These are phyloP conservation scores for Pristionchus japonicus DNA, from an alignment of 2,888 invertebrate species.

Conservation along the genomic window DNA sequence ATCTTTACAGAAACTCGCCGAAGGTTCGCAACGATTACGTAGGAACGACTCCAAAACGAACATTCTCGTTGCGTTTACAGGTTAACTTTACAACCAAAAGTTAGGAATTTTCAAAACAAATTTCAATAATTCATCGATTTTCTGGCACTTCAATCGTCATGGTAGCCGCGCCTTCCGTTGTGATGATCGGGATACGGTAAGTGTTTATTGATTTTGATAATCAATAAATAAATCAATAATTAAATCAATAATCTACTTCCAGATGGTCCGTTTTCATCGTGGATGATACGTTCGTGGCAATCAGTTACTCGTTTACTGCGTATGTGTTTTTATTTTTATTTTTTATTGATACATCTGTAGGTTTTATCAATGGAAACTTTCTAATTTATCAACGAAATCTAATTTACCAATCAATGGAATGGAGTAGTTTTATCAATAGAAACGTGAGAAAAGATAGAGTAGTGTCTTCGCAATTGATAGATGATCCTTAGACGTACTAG, in stretches of 20 bases:
- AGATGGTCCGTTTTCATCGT: conserved; percentile 19
- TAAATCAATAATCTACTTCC: not conserved
- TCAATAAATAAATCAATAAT: not conserved
- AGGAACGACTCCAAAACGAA: conserved; percentile 38
- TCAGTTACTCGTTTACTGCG: conserved; percentile 36
- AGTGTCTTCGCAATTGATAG: not conserved
- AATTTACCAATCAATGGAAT: not conserved
- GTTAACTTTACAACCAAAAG: not conserved
- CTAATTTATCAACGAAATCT: too few species aligned
- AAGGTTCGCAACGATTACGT: not conserved
- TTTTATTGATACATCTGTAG: too few species aligned
- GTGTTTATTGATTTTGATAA: too few species aligned
- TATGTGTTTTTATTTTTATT: not conserved
- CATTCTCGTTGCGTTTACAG: conserved; percentile 35
- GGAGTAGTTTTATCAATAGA: not conserved
- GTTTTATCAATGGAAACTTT: not conserved
- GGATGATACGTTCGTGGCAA: conserved; percentile 18
- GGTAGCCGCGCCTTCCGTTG: conserved; percentile 59
- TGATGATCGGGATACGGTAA: conserved; percentile 65
- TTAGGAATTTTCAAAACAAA: too few species aligned
- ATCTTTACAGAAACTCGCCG: not conserved
- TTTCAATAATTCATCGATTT: not conserved
- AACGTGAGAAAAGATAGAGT: not conserved
- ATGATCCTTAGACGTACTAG: not conserved
- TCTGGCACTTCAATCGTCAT: conserved; percentile 58